Evolutionary conservation across 2,113 vertebrate genomes (phyloP), one percentile per base, ranked within the genome.

Genomic region (Osmerus eperlanus): DNA sequence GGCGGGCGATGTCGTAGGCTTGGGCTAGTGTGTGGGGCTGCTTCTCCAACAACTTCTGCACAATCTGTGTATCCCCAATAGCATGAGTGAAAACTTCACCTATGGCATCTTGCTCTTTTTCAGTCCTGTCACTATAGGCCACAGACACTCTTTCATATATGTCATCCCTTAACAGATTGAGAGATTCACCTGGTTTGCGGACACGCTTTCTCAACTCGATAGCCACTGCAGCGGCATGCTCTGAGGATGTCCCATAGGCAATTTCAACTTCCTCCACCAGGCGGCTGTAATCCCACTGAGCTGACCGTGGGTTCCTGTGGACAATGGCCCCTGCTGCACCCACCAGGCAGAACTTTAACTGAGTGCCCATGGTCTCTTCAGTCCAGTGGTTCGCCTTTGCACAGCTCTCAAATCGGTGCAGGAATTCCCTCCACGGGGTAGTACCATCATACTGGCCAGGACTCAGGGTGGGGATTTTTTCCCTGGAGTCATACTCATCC

Each of bases 71-170:
- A 64, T 77, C 65, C 3, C 66, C 72, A 23, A 75, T n/a, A 0
- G 62, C 70, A 12, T 80, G 74, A 29, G 78, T 81, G 28, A 81
- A 82, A 18, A 79, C 70, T n/a, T 84, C 71, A 1, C n/a, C 56
- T 7, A 81, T 75, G 1, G 59, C 23, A 4, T 82, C 73, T n/a
- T 79, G 72, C 2, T 76, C 65, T 9, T 2, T 18, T 7, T 76
- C 67, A 41, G 66, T 28, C 8, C 71, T 65, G n/a, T 70, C 8
- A 5, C 21, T 25, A 23, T 23, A 23, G 21, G 21, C 21, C 21
- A 23, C 21, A 23, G 21, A 23, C 21, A 23, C 21, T 23, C 21
- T 23, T 23, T 23, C 21, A 23, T 23, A 23, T 23, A 23, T 23
- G 21, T 23, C 21, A 23, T 23, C n/a, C 16, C 56, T 18, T n/a